Base-by-base conservation (phyloP, 2,113 vertebrate genomes). In the Chlamydotis undulata region DNA sequence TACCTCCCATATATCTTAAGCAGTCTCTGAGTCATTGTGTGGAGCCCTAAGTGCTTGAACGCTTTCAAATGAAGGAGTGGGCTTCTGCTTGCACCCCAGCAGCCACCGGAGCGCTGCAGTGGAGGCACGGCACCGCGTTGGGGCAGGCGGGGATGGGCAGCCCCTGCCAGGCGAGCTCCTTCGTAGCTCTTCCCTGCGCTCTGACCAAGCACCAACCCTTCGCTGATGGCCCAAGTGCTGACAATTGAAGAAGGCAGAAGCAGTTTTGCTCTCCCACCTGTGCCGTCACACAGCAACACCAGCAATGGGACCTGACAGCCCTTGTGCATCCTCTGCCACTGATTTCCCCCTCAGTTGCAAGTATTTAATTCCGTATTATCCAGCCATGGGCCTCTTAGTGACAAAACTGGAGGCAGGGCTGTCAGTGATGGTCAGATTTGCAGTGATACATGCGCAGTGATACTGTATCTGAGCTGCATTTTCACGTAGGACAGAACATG, bases 91-190 rank as follows among this genome's bases (percentile, higher is more conserved):
- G n/a, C 9, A n/a, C 6, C 56, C n/a, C 31, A 33, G 57, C 60
- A 37, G 83, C 10, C 18, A 16, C 19, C 7, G 0, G 3, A 56
- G 28, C 8, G 29, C 8, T 3, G 33, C 23, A 33, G 33, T 9
- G 0, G 8, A 31, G 60, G 24, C 15, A n/a, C 0, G 12, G 53
- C 43, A 28, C 25, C 1, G 13, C 41, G 0, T 2, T 0, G 6
- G 73, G 43, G 31, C 43, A 29, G 59, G 47, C 29, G 49, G 55
- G 35, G 33, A 25, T 26, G 35, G 69, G 56, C 43, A 75, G 25
- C 7, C 33, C 52, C 49, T 24, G 61, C 50, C 49, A 10, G 19
- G 29, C 0, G 0, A 83, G 11, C 56, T 75, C 28, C 29, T 41
- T 41, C 13, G 13, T 41, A 41, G 41, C 41, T 41, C 41, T 41